A percentile compares a stretch with the other conserved stretches of the same genome.
Conservation (phyloP, 2,797 vertebrate genomes). For the Acomys russatus region DNA sequence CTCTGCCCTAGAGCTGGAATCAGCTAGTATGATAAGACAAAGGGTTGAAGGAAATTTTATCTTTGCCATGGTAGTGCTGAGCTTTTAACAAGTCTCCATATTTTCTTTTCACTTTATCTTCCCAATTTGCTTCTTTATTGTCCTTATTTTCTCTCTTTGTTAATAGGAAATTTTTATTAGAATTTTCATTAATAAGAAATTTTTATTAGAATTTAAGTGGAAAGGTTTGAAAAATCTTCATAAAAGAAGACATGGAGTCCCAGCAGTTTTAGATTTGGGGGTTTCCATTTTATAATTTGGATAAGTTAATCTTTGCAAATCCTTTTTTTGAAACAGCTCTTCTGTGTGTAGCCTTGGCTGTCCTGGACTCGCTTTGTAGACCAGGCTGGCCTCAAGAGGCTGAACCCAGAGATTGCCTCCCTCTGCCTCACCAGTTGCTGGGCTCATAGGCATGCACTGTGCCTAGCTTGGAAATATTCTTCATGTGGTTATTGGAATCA, state of each 20-base stretch:
- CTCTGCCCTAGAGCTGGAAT: constrained; percentile 25
- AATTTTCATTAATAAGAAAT: not conserved
- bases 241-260: not conserved
- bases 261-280: not conserved
- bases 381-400: no score
- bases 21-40: constrained; percentile 38
- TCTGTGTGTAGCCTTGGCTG: no score
- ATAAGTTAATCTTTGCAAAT: constrained; percentile 31
- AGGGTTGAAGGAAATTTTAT: constrained; percentile 37
- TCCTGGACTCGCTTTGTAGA: no score
- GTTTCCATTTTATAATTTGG: constrained; percentile 42
- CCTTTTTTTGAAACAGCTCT: no score
- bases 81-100: not conserved
- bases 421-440: no score
- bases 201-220: constrained; percentile 33
- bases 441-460: no score
- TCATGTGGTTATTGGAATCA: constrained; percentile 40
- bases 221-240: not conserved
- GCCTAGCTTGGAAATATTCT: constrained; percentile 46
- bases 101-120: constrained; percentile 33
- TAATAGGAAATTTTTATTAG: not conserved
- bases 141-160: not conserved
- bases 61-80: constrained; percentile 1
- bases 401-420: no score
- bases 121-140: not conserved